Evolutionary conservation across 92 coral and sea anemone species (phyloP).

Genomic region (Metridium senile): DNA sequence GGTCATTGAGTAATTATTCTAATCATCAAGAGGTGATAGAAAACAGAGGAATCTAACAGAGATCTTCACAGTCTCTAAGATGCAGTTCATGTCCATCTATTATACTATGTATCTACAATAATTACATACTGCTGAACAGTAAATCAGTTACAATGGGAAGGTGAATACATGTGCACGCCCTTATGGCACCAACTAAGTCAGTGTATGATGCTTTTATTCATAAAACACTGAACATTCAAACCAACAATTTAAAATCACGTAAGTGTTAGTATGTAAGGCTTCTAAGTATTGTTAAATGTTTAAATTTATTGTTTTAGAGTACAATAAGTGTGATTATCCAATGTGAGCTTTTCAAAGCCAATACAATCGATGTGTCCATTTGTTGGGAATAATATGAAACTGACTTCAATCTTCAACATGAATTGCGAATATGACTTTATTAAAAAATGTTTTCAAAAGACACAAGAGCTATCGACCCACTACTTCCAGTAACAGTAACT

Average conservation of each 20-base stretch:
- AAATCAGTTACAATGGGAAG: not conserved
- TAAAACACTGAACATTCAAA: not conserved
- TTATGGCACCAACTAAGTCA: not conserved
- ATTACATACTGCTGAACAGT: too few species aligned
- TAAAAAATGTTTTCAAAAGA: too few species aligned
- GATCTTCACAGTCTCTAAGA: not conserved
- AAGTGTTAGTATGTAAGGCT: not conserved
- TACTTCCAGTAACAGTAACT: not conserved
- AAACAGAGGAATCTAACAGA: not conserved
- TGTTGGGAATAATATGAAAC: not conserved
- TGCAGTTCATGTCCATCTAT: not conserved
- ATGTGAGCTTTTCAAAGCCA: not conserved
- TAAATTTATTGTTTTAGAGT: not conserved
- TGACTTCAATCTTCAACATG: too few species aligned
- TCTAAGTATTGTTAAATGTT: not conserved
- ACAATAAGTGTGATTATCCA: constrained; percentile 6
- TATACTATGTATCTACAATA: too few species aligned
- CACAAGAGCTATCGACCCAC: too few species aligned
- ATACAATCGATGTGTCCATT: not conserved
- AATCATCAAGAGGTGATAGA: not conserved
- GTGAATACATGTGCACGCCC: constrained; percentile 14
- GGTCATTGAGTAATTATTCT: not conserved
- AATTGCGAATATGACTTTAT: too few species aligned
- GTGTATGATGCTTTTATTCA: not conserved
- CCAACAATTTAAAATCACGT: not conserved